phyloP scores from a whole-genome alignment of 2,888 invertebrate genomes.

The Melipona beecheii region DNA sequence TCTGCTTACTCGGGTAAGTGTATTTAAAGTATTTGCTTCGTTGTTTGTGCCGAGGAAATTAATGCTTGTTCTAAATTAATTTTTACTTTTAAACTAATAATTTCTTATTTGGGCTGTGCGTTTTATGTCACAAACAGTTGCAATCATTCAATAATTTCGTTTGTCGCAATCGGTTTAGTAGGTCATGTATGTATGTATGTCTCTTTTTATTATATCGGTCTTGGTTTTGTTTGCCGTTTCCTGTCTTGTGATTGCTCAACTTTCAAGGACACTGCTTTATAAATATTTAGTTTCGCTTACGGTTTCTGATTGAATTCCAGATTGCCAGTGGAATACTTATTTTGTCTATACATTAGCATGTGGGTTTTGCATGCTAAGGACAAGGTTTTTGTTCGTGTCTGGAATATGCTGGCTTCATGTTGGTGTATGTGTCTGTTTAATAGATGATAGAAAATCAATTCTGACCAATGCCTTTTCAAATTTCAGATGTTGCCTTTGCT shows the following conservation, averaged over 20 bases:
- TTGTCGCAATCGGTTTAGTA: no score
- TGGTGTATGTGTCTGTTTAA: not conserved
- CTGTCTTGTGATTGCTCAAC: not conserved
- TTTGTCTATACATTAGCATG: not conserved
- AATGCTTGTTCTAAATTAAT: not conserved
- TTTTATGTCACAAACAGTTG: not conserved
- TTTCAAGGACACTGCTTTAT: not conserved
- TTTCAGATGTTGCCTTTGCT: slow-evolving; percentile 85
- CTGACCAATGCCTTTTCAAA: slow-evolving; percentile 26
- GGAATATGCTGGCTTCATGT: not conserved
- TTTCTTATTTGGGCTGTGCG: not conserved
- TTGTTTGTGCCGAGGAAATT: not conserved
- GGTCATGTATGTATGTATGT: no score
- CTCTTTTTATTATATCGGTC: not conserved
- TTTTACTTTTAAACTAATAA: not conserved
- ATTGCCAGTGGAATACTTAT: not conserved
- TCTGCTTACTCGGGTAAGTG: slow-evolving; percentile 81
- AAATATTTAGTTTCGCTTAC: not conserved
- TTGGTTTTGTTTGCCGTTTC: not conserved
- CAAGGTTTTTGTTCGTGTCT: not conserved
- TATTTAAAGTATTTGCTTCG: not conserved
- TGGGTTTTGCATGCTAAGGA: no score
- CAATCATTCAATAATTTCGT: no score
- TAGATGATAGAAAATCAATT: not conserved
- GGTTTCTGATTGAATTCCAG: not conserved